Conservation (phyloP, 2,113 vertebrate species). For the Nycticryphes semicollaris region DNA sequence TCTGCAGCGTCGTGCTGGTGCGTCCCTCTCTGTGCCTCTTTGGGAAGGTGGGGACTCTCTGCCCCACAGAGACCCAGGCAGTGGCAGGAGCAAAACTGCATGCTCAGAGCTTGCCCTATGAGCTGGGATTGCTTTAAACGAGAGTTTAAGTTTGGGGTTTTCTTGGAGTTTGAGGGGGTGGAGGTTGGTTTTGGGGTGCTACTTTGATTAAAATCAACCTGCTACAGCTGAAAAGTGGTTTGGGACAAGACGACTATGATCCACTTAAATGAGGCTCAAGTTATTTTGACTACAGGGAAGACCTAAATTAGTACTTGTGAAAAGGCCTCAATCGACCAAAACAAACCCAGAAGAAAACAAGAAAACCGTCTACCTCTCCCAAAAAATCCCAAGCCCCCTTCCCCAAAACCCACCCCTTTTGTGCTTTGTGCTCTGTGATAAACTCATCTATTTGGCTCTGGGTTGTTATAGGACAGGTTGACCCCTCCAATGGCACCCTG, state of each 20-base stretch:
- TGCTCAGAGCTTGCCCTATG: background rate
- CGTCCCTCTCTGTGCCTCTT: fast-evolving
- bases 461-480: no score
- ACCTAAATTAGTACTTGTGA: background rate
- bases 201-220: background rate
- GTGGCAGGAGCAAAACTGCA: background rate
- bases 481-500: fast-evolving
- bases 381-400: background rate
- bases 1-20: fast-evolving
- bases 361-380: background rate
- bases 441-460: background rate
- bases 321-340: background rate
- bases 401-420: fast-evolving
- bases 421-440: background rate
- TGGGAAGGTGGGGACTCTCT: background rate
- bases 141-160: fast-evolving
- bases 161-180: background rate
- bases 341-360: background rate
- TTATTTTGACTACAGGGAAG: background rate
- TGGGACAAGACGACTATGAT: background rate
- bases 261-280: background rate
- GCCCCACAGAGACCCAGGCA: background rate
- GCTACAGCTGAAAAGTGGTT: background rate
- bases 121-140: background rate
- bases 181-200: background rate